Evolutionary conservation across 2,888 invertebrate species (phyloP), one percentile per base, ranked within the genome.

Genomic region (Coremacera marginata): DNA sequence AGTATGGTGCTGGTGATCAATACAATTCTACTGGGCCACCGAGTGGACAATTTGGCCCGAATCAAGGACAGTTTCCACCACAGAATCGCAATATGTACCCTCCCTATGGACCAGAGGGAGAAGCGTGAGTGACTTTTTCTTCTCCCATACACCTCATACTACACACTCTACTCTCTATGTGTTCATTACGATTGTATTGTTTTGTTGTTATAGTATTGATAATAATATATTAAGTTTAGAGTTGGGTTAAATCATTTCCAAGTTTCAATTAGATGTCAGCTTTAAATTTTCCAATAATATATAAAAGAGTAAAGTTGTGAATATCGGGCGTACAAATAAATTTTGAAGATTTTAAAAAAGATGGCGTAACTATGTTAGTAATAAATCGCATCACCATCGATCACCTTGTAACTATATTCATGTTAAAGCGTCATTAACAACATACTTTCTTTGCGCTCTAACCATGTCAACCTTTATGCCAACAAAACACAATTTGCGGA

Each of bases 11-110:
- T 83, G 91, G 92, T 82, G 93, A 93, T 88, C 90, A 88, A 89
- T 92, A 89, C 89, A 91, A 89, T 89, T 91, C 93, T 77, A 89
- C 91, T 78, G 90, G 89, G 77, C 91, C 89, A 78, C 90, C 92
- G 75, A 91, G 90, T 3, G 85, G 85, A 83, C 91, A 91, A 86
- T 93, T 93, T 89, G 91, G 92, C 79, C 90, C 92, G 82, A 91
- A 91, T 78, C 91, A 91, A 86, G 89, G 89, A 83, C 91, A 91
- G 88, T 92, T 92, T 89, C 91, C 92, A 79, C 93, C 93, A 83
- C 92, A 93, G 80, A 94, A 94, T 89, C 93, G 95, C 91, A 94
- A 94, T 85, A 94, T 94, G 85, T 94, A 95, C 87, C 94, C 95
- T 85, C 94, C 95, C 83, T 94, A 94, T 85, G 94, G 94, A 81